Conservation (phyloP, 2,797 vertebrate species). For the Hemitrygon akajei region DNA sequence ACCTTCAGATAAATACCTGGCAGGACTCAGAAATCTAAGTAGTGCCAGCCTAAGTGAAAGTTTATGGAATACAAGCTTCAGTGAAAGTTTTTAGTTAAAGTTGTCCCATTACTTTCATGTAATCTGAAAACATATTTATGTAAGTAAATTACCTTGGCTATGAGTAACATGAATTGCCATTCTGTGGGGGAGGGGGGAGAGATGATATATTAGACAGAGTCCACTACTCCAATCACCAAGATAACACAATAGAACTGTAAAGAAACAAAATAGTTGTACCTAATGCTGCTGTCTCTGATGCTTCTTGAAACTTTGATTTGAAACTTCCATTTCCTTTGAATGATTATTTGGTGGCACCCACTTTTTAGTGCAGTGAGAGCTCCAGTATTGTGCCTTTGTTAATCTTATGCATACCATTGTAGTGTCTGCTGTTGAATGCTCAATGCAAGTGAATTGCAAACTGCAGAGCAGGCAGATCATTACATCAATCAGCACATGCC, state of each 20-base stretch:
- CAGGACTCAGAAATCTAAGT: constrained; percentile 42
- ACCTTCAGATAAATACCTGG: constrained; percentile 43
- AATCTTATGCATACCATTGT: too few relatives aligned
- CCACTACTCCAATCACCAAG: not conserved
- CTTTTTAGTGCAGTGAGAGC: too few relatives aligned
- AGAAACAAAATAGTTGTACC: not conserved
- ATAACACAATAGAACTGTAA: not conserved
- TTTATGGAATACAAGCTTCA: not conserved
- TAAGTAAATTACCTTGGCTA: not conserved
- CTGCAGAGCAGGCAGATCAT: too few relatives aligned
- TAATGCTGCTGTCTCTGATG: not conserved
- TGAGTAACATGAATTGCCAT: not conserved
- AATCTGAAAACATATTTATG: not conserved
- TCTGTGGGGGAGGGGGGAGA: not conserved
- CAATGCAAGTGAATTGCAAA: too few relatives aligned
- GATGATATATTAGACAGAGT: too few relatives aligned
- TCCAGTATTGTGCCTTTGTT: too few relatives aligned
- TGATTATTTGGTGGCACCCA: not conserved
- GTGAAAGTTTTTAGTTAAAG: not conserved
- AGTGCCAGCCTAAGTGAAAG: not conserved
- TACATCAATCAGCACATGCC: too few relatives aligned
- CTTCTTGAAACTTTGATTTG: not conserved
- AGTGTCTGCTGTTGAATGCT: too few relatives aligned
- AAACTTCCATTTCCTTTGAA: not conserved
- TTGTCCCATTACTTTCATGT: not conserved